Evolutionary conservation across 2,113 vertebrate species (phyloP), one percentile per base, ranked within the genome.

Genomic region (Procavia capensis): DNA sequence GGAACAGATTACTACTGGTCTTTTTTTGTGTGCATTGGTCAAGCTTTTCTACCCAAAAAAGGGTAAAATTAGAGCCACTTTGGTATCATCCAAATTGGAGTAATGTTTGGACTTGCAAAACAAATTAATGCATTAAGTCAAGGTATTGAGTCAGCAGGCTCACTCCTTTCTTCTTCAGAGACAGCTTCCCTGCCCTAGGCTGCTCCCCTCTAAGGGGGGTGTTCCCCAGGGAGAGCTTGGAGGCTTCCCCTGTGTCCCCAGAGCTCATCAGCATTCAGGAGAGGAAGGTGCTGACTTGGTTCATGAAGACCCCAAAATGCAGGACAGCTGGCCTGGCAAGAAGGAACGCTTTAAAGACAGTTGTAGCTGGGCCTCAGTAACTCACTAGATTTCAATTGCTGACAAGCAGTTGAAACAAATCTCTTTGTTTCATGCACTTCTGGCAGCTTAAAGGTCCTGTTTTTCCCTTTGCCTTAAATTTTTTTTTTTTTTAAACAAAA

Each of bases 241-340:
- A 17, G 10, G 14, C 36, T 22, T 2, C 4, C 0, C 6, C 3
- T 3, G 1, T 1, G 66, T 16, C 4, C 29, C 50, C 19, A 25
- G 6, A 1, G 14, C 43, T 25, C 2, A 0, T 17, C 0, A 5
- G 31, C 2, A 2, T 1, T 29, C 4, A 36, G 3, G 2, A 54
- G 70, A 6, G 6, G 3, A 0, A 27, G 9, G 9, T 0, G 0
- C 50, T 54, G 14, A 4, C 6, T 7, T 13, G n/a, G 7, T 2
- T 1, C n/a, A n/a, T 64, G 34, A 36, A 0, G 31, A 13, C 36
- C 36, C 43, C 72, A 36, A 3, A 24, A 29, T 4, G 54, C 0
- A 10, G 45, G 54, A 34, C 36, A 6, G 45, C 22, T 11, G 6
- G 29, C 27, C 36, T 64, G 79, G 6, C 7, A 4, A 41, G 29